Conservation (phyloP, 2,797 vertebrate genomes). For the Anguilla anguilla region DNA sequence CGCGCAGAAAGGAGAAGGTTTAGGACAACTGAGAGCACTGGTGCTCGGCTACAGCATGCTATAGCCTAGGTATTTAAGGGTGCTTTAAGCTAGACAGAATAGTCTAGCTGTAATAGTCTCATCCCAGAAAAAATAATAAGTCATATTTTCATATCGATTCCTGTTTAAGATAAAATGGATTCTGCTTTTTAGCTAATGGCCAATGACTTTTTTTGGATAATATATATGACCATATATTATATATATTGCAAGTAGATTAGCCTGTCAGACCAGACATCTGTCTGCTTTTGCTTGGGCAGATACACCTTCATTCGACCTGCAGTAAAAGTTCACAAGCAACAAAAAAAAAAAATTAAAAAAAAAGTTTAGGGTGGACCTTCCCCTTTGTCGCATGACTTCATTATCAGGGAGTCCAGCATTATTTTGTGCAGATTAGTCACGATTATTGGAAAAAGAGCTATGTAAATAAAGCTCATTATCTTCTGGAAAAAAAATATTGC, state of each 20-base stretch:
- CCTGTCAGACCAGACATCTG: constrained; percentile 34
- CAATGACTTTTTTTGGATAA: neutral
- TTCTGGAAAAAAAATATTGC: neutral
- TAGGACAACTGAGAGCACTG: neutral
- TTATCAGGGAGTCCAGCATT: constrained; percentile 28
- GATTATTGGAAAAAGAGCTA: constrained; percentile 31
- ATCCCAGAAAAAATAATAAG: neutral
- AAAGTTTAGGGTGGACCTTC: constrained; percentile 4
- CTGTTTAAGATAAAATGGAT: neutral
- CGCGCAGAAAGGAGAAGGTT: neutral
- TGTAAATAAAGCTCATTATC: constrained; percentile 20
- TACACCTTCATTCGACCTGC: constrained; percentile 6
- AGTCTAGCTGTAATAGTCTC: neutral
- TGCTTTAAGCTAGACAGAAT: neutral
- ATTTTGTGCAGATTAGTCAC: constrained; percentile 34
- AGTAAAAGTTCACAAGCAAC: neutral
- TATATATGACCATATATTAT: neutral
- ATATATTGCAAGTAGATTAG: neutral
- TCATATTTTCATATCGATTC: neutral
- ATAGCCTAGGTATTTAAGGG: neutral
- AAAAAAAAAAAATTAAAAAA: neutral
- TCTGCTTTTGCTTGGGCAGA: neutral
- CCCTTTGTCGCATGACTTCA: constrained; percentile 22
- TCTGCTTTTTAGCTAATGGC: neutral
- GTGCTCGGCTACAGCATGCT: constrained; percentile 1